Conservation (phyloP, 2,113 vertebrate species). For the Phrynosoma platyrhinos region DNA sequence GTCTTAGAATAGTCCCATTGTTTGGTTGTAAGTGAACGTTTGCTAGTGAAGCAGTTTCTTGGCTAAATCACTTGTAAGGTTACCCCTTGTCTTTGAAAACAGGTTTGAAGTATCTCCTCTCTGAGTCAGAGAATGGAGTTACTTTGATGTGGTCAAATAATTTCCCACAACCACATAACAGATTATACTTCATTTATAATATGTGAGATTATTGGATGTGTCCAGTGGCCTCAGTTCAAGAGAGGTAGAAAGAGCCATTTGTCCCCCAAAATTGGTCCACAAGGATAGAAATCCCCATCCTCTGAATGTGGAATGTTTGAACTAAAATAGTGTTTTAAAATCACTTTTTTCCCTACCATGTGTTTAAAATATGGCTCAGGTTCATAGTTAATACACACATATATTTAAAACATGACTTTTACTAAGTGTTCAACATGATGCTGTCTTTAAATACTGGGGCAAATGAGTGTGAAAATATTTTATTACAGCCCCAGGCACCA, state of each 20-base stretch:
- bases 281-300: neutral
- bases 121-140: conserved; percentile 50
- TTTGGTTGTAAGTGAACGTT: conserved; percentile 81
- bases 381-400: neutral
- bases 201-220: conserved; percentile 10
- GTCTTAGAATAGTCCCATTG: conserved; percentile 83
- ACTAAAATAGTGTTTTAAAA: neutral
- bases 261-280: conserved; percentile 1
- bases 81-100: conserved; percentile 81
- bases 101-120: conserved; percentile 72
- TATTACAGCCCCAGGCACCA: neutral
- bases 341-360: neutral
- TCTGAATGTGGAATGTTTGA: neutral
- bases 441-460: neutral
- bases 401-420: neutral
- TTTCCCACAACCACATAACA: conserved; percentile 73
- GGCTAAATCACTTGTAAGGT: conserved; percentile 81
- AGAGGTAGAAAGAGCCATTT: neutral
- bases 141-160: conserved; percentile 79
- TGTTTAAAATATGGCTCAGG: neutral
- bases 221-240: neutral
- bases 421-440: neutral
- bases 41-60: conserved; percentile 71
- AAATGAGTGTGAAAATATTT: neutral
- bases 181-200: conserved; percentile 66